Conservation (phyloP, 1,140 invertebrate species). For the Penaeus vannamei region DNA sequence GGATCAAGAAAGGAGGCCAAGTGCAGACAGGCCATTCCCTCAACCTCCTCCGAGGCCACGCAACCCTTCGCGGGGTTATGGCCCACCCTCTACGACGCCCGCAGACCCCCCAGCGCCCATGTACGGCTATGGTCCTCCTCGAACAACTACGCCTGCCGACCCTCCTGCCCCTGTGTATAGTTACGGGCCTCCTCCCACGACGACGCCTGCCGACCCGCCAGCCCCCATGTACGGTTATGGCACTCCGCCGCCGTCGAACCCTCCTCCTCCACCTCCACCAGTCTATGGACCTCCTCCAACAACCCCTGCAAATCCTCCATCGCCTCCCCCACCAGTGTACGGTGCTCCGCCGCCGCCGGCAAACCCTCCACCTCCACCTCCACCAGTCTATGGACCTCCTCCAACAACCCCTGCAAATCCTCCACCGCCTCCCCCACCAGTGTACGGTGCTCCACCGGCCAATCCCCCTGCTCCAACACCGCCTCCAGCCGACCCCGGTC, state of each 20-base stretch:
- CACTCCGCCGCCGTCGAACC: neutral
- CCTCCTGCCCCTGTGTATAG: neutral
- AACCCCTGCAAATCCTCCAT: constrained; percentile 17
- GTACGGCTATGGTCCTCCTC: constrained; percentile 42
- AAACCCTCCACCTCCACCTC: constrained; percentile 25
- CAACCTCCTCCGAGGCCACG: constrained; percentile 17
- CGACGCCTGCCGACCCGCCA: constrained; percentile 21
- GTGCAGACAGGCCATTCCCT: neutral
- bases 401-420: neutral
- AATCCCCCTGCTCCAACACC: neutral
- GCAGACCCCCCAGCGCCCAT: constrained; percentile 23
- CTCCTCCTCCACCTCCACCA: neutral
- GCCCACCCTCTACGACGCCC: neutral
- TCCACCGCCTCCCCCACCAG: neutral
- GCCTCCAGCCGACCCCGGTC: constrained; percentile 14
- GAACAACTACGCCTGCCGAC: constrained; percentile 4
- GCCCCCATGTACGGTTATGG: constrained; percentile 9
- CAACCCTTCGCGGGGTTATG: neutral
- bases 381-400: neutral
- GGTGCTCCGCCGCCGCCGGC: constrained; percentile 29
- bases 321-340: constrained; percentile 23
- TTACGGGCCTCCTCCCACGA: constrained; percentile 42
- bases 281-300: constrained; percentile 12
- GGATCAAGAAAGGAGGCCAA: neutral
- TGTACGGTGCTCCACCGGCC: constrained; percentile 11